A percentile compares a stretch with the other conserved stretches of the same genome.
These are phyloP conservation scores for Euthynnus affinis DNA, from an alignment of 2,797 vertebrate genomes.

Conservation along the genomic window DNA sequence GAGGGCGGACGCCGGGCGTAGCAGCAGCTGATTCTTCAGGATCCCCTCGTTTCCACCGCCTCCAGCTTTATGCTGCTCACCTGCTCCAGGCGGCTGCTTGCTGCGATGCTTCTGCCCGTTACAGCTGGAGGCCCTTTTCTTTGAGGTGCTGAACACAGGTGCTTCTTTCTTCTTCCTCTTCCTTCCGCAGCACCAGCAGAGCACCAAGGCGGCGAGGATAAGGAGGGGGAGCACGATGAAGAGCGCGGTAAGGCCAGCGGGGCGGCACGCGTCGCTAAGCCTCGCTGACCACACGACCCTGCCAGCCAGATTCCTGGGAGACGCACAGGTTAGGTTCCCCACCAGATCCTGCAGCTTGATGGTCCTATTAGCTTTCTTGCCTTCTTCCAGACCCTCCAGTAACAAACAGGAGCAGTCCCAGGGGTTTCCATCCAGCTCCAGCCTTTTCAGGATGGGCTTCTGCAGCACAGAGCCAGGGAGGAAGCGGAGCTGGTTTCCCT, in stretches of 20 bases:
- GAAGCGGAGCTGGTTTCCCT: slow-evolving; percentile 82
- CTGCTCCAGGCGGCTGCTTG: slow-evolving; percentile 44
- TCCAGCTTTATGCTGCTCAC: slow-evolving; percentile 37
- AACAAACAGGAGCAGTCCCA: slow-evolving; percentile 90
- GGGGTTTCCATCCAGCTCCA: slow-evolving; percentile 87
- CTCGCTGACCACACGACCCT: slow-evolving; percentile 74
- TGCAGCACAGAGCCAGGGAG: slow-evolving; percentile 82
- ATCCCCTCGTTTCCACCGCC: slow-evolving; percentile 69
- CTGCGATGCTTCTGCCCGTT: slow-evolving; percentile 77
- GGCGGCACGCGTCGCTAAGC: slow-evolving; percentile 80
- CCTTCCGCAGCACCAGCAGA: slow-evolving; percentile 89
- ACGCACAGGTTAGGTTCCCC: slow-evolving; percentile 83
- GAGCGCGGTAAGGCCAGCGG: slow-evolving; percentile 85
- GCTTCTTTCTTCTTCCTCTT: slow-evolving; percentile 82
- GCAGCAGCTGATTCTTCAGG: slow-evolving; percentile 84
- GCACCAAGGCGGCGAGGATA: slow-evolving; percentile 79
- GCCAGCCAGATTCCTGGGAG: slow-evolving; percentile 76
- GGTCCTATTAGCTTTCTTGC: slow-evolving; percentile 58
- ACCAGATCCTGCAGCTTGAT: slow-evolving; percentile 61
- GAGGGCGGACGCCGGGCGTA: slow-evolving; percentile 80
- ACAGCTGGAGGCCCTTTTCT: slow-evolving; percentile 66
- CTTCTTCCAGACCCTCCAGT: slow-evolving; percentile 77
- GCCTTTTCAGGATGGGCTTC: slow-evolving; percentile 78
- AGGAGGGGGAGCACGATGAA: slow-evolving; percentile 89
- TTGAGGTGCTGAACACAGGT: slow-evolving; percentile 61